Evolutionary conservation across 1,140 invertebrate genomes (phyloP).

Genomic region (Leptinotarsa undecemlineata): DNA sequence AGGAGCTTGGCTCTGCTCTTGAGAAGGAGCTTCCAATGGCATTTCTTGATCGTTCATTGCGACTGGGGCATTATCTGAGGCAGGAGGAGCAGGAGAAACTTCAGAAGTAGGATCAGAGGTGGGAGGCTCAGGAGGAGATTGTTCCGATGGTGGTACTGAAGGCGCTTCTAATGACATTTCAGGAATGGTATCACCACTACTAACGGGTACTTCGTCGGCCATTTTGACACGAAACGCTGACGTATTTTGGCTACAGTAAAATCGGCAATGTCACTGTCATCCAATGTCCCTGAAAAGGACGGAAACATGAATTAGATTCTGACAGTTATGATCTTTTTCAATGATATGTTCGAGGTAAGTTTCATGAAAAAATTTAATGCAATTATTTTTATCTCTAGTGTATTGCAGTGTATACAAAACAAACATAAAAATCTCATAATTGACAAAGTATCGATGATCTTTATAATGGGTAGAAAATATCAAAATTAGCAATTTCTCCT

Average conservation of each 20-base stretch:
- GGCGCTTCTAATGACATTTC: constrained; percentile 18
- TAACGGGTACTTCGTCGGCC: constrained; percentile 48
- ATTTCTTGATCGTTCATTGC: not conserved
- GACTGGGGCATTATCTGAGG: not conserved
- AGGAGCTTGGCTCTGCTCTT: not conserved
- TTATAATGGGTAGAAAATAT: too few species aligned
- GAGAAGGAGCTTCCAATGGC: not conserved
- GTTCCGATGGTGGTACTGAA: constrained; percentile 2
- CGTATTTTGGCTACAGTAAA: constrained; percentile 15
- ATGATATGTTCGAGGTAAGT: not conserved
- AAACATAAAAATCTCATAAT: too few species aligned
- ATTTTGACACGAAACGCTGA: constrained; percentile 30
- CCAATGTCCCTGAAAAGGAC: constrained; percentile 30
- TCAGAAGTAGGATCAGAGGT: not conserved
- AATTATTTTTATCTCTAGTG: too few species aligned
- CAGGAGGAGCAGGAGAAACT: not conserved
- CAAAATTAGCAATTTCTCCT: too few species aligned
- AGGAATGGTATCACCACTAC: constrained; percentile 24
- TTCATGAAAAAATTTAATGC: not conserved
- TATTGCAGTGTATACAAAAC: too few species aligned
- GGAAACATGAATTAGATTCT: constrained; percentile 12
- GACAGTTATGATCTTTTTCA: not conserved
- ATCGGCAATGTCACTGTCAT: constrained; percentile 26
- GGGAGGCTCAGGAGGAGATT: not conserved
- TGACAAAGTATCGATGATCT: too few species aligned